Percentiles rank a stretch among this genome's conserved stretches.
Evolutionary conservation across 2,797 vertebrate genomes (phyloP).

Genomic region (Phataginus tetradactyla): DNA sequence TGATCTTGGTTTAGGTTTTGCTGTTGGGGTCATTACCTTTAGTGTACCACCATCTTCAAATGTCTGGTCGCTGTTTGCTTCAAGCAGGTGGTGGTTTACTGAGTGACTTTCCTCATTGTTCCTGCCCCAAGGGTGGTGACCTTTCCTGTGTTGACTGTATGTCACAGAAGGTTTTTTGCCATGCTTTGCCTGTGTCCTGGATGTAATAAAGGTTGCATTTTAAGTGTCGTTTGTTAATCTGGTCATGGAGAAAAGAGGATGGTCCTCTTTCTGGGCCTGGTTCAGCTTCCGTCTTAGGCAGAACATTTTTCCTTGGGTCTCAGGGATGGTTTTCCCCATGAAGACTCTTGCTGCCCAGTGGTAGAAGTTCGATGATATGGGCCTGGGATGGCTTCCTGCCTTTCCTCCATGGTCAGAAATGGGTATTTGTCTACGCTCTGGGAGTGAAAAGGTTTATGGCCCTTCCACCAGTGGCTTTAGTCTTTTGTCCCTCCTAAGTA

Average conservation of each 20-base stretch:
- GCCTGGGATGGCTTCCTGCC: not conserved
- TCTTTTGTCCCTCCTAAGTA: not conserved
- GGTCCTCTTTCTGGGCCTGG: fast-evolving
- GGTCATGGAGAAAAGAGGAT: not conserved
- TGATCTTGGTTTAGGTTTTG: not conserved
- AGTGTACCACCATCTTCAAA: not conserved
- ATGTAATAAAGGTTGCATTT: not conserved
- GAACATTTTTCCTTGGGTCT: not conserved
- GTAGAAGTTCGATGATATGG: not conserved
- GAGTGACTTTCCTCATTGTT: not conserved
- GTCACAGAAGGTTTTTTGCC: not conserved
- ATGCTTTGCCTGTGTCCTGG: not conserved
- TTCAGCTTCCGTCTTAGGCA: not conserved
- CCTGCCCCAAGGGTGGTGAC: not conserved
- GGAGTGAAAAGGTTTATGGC: no score
- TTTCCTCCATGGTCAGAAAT: not conserved
- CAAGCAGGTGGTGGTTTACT: not conserved
- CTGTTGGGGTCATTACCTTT: not conserved
- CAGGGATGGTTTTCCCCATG: not conserved
- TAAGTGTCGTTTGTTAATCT: not conserved
- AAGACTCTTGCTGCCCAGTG: no score
- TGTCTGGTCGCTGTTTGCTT: not conserved
- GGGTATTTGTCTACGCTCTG: not conserved
- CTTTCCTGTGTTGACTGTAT: not conserved
- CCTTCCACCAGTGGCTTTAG: not conserved